A percentile compares a stretch with the other conserved stretches of the same genome.
Evolutionary conservation across 2,888 invertebrate species (phyloP).

Genomic region (Brachyopa scutellaris): DNA sequence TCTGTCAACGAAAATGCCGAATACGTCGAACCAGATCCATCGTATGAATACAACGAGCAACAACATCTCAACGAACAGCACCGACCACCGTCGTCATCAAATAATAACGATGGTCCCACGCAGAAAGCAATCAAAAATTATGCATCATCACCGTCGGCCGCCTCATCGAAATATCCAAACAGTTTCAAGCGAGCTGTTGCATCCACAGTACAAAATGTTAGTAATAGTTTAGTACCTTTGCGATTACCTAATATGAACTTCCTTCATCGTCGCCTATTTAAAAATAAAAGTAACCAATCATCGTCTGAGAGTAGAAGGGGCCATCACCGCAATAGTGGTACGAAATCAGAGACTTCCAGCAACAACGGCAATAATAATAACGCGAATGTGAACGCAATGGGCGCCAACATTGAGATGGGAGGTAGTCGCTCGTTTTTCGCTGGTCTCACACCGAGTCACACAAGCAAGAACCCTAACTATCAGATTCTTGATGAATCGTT

Average conservation of each 20-base stretch:
- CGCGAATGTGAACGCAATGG: slow-evolving; percentile 2
- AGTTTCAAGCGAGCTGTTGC: slow-evolving; percentile 77
- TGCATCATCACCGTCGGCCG: slow-evolving; percentile 77
- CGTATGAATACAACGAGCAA: slow-evolving; percentile 34
- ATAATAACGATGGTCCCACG: slow-evolving; percentile 40
- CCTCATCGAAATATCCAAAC: slow-evolving; percentile 77
- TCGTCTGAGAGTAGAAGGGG: slow-evolving; percentile 28
- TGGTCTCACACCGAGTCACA: slow-evolving; percentile 55
- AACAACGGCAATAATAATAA: slow-evolving; percentile 58
- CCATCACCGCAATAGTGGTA: slow-evolving; percentile 23
- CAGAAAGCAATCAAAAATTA: slow-evolving; percentile 39
- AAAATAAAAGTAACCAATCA: slow-evolving; percentile 70
- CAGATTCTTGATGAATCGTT: slow-evolving; percentile 77
- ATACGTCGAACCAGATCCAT: slow-evolving; percentile 50
- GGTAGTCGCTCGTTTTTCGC: slow-evolving; percentile 54
- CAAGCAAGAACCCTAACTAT: slow-evolving; percentile 79
- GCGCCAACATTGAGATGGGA: slow-evolving; percentile 43
- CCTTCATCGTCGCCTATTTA: slow-evolving; percentile 76
- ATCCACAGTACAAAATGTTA: slow-evolving; percentile 76
- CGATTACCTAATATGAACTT: slow-evolving; percentile 76
- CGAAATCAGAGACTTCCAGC: slow-evolving; percentile 51
- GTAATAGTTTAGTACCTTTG: slow-evolving; percentile 75
- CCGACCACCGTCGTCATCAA: slow-evolving; percentile 41
- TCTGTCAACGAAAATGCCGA: slow-evolving; percentile 44
- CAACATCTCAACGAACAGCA: slow-evolving; percentile 30